Evolutionary conservation across 2,888 invertebrate species (phyloP).

Genomic region (Scotopteryx bipunctaria): DNA sequence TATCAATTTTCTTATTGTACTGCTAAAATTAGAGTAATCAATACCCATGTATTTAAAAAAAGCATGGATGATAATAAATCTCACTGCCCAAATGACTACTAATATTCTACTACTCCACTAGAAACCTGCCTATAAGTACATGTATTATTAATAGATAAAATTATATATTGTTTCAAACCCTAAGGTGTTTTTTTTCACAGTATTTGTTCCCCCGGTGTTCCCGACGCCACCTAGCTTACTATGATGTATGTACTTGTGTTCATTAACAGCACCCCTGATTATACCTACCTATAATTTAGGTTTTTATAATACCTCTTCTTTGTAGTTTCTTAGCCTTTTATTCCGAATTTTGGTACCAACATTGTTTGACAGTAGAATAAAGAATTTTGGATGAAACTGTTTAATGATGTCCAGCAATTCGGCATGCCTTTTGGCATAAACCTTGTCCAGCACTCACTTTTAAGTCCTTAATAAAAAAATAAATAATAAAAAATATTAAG

Average conservation of each 20-base stretch:
- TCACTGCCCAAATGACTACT: not conserved
- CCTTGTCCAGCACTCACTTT: too few relatives aligned
- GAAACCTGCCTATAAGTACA: not conserved
- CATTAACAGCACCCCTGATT: slow-evolving; percentile 17
- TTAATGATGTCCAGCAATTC: too few relatives aligned
- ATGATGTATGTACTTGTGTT: slow-evolving; percentile 50
- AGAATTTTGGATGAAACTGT: too few relatives aligned
- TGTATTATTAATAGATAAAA: not conserved
- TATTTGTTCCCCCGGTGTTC: slow-evolving; percentile 53
- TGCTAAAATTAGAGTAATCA: slow-evolving; percentile 31
- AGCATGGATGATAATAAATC: not conserved
- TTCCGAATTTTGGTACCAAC: too few relatives aligned
- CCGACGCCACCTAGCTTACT: slow-evolving; percentile 49
- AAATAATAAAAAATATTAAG: too few relatives aligned
- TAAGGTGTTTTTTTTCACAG: slow-evolving; percentile 45
- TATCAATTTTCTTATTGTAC: slow-evolving; percentile 56
- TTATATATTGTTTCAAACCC: not conserved
- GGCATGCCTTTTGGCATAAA: too few relatives aligned
- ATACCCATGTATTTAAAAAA: not conserved
- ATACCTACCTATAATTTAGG: too few relatives aligned
- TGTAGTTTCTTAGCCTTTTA: too few relatives aligned
- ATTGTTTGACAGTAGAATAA: too few relatives aligned
- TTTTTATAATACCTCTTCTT: not conserved
- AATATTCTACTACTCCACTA: not conserved
- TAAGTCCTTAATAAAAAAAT: too few relatives aligned